A percentile compares a stretch with the other conserved stretches of the same genome.
Conservation (phyloP, 2,113 vertebrate species). For the Sander vitreus region DNA sequence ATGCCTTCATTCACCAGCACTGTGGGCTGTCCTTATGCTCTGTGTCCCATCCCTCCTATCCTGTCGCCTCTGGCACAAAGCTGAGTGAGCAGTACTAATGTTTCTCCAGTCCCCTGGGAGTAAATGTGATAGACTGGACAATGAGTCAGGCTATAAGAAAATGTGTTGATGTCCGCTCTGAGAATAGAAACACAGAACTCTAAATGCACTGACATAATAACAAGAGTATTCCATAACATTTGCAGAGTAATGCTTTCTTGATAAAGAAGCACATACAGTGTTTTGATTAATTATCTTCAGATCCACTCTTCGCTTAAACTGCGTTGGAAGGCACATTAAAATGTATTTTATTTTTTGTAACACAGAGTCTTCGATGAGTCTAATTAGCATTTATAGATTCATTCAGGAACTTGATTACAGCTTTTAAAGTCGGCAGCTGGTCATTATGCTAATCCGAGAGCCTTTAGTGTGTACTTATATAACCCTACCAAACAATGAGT, state of each 20-base stretch:
- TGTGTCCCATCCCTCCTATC: constrained; percentile 29
- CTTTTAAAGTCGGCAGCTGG: constrained; percentile 65
- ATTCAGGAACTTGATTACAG: constrained; percentile 63
- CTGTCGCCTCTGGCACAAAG: constrained; percentile 49
- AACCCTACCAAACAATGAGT: constrained; percentile 39
- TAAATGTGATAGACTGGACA: constrained; percentile 51
- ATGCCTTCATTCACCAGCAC: constrained; percentile 36
- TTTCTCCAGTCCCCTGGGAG: constrained; percentile 46
- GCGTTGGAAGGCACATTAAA: constrained; percentile 27
- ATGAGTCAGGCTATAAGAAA: constrained; percentile 41
- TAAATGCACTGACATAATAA: constrained; percentile 30
- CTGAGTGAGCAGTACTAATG: constrained; percentile 60
- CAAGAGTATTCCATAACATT: constrained; percentile 20
- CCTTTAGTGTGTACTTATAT: constrained; percentile 54
- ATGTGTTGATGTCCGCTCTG: constrained; percentile 34
- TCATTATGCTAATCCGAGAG: constrained; percentile 64
- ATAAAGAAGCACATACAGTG: constrained; percentile 2
- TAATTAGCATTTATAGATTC: constrained; percentile 68
- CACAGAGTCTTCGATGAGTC: constrained; percentile 27
- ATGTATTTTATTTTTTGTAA: constrained; percentile 40
- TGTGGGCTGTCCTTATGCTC: constrained; percentile 19
- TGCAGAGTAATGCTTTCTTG: constrained; percentile 31
- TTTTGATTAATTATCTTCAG: constrained; percentile 25
- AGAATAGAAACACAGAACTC: constrained; percentile 32
- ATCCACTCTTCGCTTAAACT: constrained; percentile 7